A percentile compares a stretch with the other conserved stretches of the same genome.
Conservation (phyloP, 2,888 invertebrate species). For the Pyrochroa serraticornis region DNA sequence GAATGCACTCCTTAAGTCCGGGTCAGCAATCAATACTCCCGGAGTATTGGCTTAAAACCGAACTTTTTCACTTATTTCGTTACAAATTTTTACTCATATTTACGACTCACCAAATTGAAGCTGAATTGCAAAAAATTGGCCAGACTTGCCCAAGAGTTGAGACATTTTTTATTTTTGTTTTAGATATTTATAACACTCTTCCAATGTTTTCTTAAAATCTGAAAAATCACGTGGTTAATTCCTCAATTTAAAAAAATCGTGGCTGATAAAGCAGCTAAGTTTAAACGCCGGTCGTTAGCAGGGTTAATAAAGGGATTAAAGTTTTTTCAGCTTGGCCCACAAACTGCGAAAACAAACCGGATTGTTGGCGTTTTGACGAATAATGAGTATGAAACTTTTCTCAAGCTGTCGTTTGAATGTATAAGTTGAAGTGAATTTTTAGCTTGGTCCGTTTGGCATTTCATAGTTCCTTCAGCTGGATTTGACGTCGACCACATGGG, state of each 20-base stretch:
- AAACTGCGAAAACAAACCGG: too few relatives aligned
- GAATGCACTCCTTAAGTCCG: slow-evolving; percentile 23
- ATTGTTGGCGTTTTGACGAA: slow-evolving; percentile 19
- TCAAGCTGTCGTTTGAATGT: slow-evolving; percentile 13
- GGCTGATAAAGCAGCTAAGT: too few relatives aligned
- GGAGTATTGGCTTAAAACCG: too few relatives aligned
- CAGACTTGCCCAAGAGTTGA: too few relatives aligned
- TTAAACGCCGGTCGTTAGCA: not conserved
- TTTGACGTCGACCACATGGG: slow-evolving; percentile 50
- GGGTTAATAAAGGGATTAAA: not conserved
- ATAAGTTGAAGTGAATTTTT: slow-evolving; percentile 17
- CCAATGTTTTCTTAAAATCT: too few relatives aligned
- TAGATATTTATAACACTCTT: too few relatives aligned
- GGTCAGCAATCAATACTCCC: not conserved
- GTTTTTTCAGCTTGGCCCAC: not conserved
- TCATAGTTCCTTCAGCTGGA: slow-evolving; percentile 46
- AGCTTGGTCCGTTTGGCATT: slow-evolving; percentile 35
- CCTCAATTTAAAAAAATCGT: too few relatives aligned
- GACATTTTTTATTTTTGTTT: too few relatives aligned
- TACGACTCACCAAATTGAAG: too few relatives aligned
- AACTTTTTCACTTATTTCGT: not conserved
- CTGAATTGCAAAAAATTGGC: too few relatives aligned
- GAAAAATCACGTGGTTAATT: too few relatives aligned
- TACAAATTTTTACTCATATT: not conserved
- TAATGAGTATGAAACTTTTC: slow-evolving; percentile 24